These are phyloP conservation scores for Tragopan temminckii DNA, from an alignment of 2,797 vertebrate genomes.

Conservation along the genomic window DNA sequence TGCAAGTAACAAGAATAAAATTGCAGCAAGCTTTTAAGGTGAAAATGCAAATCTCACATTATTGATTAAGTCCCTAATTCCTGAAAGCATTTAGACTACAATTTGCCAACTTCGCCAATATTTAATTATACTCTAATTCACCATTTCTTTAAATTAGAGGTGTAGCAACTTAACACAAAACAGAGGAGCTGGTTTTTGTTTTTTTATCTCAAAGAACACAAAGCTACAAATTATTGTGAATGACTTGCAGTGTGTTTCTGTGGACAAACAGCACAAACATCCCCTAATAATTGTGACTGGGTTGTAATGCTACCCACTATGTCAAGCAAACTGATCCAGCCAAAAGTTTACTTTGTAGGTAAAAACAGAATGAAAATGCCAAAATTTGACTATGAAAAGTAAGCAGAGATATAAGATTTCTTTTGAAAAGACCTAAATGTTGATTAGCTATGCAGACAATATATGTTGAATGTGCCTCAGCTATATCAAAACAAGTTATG, in stretches of 20 bases:
- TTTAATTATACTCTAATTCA: not conserved
- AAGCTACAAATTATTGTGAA: not conserved
- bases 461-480: not conserved
- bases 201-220: not conserved
- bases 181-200: accelerated
- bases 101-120: not conserved
- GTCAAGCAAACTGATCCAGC: not conserved
- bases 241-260: not conserved
- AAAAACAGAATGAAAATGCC: not conserved
- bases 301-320: accelerated
- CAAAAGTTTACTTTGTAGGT: not conserved
- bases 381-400: not conserved
- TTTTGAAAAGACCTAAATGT: not conserved
- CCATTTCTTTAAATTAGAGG: not conserved
- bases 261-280: not conserved
- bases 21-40: not conserved
- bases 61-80: not conserved
- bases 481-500: not conserved
- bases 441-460: not conserved
- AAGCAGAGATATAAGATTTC: not conserved
- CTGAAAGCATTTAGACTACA: not conserved
- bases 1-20: not conserved
- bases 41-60: not conserved
- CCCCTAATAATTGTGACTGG: not conserved
- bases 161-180: not conserved